Percentiles rank a stretch among this genome's conserved stretches.
Evolutionary conservation across 2,888 invertebrate genomes (phyloP).

Genomic region (Limnephilus marmoratus): DNA sequence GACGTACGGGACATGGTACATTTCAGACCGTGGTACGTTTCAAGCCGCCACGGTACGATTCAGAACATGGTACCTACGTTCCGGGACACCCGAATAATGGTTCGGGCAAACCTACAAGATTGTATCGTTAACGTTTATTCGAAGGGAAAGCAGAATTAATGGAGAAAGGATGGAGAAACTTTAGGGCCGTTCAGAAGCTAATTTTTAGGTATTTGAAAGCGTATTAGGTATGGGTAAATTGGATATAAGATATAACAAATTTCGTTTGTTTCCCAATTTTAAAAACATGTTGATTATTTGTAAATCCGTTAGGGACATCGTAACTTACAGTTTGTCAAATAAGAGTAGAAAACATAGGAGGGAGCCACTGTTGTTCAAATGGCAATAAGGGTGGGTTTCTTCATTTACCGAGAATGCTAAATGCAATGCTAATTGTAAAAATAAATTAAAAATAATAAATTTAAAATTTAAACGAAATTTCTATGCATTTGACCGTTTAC

Average conservation of each 20-base stretch:
- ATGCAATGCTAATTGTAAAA: too few species aligned
- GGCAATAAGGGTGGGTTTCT: too few species aligned
- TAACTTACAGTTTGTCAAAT: too few species aligned
- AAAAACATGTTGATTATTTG: background rate
- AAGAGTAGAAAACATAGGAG: too few species aligned
- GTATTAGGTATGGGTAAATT: background rate
- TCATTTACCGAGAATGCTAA: too few species aligned
- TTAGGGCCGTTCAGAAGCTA: constrained; percentile 14
- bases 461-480: too few species aligned
- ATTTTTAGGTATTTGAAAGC: constrained; percentile 2
- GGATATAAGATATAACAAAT: background rate
- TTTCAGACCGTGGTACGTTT: constrained; percentile 1
- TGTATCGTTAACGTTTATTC: constrained; percentile 64
- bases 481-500: too few species aligned
- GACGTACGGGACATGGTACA: background rate
- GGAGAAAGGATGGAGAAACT: constrained; percentile 43
- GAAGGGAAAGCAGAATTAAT: constrained; percentile 61
- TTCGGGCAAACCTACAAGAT: constrained; percentile 55
- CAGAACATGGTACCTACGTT: constrained; percentile 47
- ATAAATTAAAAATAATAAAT: too few species aligned
- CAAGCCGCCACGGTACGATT: background rate
- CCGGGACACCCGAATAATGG: constrained; percentile 46
- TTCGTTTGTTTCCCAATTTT: background rate
- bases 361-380: too few species aligned
- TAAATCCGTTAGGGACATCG: too few species aligned